Conservation (phyloP, 2,888 invertebrate species). For the Rotaria sp. region DNA sequence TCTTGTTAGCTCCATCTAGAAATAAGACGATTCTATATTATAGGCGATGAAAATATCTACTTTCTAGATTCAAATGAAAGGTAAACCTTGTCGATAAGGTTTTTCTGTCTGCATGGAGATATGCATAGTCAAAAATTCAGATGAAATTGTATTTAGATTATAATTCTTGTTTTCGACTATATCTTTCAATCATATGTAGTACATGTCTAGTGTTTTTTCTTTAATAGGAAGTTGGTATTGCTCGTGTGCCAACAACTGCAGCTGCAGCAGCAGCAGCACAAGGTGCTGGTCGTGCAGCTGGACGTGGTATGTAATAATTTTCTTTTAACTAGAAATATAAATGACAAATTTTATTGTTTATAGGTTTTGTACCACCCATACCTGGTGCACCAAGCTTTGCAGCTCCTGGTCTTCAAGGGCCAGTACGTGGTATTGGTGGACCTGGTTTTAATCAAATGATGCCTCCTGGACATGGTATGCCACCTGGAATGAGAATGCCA, state of each 20-base stretch:
- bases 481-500: slow-evolving; percentile 38
- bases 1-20: too few species aligned
- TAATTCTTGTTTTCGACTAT: not conserved
- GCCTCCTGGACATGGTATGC: slow-evolving; percentile 33
- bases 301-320: not conserved
- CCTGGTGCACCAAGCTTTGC: not conserved
- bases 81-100: too few species aligned
- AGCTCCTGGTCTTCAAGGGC: slow-evolving; percentile 23
- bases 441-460: slow-evolving; percentile 32
- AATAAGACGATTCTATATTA: too few species aligned
- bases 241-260: slow-evolving; percentile 34
- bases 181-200: not conserved
- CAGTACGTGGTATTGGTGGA: slow-evolving; percentile 25
- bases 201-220: not conserved
- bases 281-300: slow-evolving; percentile 14
- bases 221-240: slow-evolving; percentile 34
- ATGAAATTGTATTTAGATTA: not conserved
- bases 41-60: too few species aligned
- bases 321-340: not conserved
- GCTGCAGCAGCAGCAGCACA: slow-evolving; percentile 26
- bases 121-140: too few species aligned
- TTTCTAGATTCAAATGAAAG: too few species aligned
- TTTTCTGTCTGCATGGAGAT: too few species aligned
- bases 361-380: not conserved
- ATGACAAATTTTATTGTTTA: not conserved